These are phyloP conservation scores for Cephalophus harveyi DNA, from an alignment of 2,113 vertebrate genomes.

Conservation along the genomic window DNA sequence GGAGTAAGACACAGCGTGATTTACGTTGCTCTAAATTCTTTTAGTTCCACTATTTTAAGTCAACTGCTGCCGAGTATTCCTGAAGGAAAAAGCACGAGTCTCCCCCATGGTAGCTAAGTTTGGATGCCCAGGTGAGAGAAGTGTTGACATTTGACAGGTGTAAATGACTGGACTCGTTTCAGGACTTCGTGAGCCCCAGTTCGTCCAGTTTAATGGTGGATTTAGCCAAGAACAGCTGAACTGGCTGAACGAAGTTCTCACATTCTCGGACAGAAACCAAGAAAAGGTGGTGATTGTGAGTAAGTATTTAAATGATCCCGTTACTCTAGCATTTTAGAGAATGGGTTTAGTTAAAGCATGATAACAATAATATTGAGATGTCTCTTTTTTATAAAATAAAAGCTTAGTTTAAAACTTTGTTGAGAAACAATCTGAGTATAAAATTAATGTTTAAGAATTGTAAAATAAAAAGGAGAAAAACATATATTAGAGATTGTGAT, in stretches of 20 bases:
- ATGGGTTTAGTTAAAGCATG: neutral
- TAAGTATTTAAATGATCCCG: slow-evolving; percentile 79
- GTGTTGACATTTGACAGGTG: neutral
- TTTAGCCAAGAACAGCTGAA: slow-evolving; percentile 90
- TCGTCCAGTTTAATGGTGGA: slow-evolving; percentile 93
- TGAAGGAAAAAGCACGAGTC: neutral
- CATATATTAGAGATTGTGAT: neutral
- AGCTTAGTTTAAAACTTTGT: neutral
- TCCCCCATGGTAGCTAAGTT: neutral
- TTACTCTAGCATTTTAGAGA: neutral
- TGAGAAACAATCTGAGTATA: neutral
- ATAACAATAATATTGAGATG: neutral
- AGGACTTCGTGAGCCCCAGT: slow-evolving; percentile 83
- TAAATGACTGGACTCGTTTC: slow-evolving; percentile 66
- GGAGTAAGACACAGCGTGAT: neutral
- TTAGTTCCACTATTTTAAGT: neutral
- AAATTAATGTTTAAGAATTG: neutral
- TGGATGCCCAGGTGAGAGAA: neutral
- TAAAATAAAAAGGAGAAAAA: neutral
- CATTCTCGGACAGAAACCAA: slow-evolving; percentile 84
- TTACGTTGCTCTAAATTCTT: neutral
- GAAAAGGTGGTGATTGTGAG: slow-evolving; percentile 90
- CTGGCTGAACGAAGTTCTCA: slow-evolving; percentile 90
- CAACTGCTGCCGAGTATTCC: neutral
- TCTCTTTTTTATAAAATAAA: neutral